Evolutionary conservation across 2,797 vertebrate species (phyloP), one percentile per base, ranked within the genome.

Genomic region (Enteromius treurensis): DNA sequence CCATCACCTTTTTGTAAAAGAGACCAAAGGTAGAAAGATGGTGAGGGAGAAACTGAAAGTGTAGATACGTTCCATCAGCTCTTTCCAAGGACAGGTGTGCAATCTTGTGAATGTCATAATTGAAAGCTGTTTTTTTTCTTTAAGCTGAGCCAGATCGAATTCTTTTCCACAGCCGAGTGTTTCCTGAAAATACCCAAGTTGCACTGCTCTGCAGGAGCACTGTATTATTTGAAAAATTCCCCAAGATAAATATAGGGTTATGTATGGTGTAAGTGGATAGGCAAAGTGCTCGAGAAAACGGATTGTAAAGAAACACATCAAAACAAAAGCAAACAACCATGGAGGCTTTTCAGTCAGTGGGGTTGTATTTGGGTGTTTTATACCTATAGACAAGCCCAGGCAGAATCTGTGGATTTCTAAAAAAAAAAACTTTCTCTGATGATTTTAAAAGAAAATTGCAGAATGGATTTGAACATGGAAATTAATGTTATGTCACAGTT

Each of bases 31-130:
- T 68, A 82, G 40, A 83, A 78, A 71, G 79, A 71, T 70, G 65
- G 67, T 58, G 26, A 62, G 55, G 6, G 29, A 15, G 11, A 78
- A 76, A 78, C 19, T 68, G 73, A 77, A 45, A 78, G 51, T 13
- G 23, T 29, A 26, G 80, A 75, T 60, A 42, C 17, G 19, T 77
- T 82, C 37, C 73, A 77, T 77, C 73, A 29, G 64, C 21, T 60
- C 40, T 62, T 83, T 78, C 67, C 75, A 71, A 71, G 53, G 82
- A 83, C 75, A 78, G 74, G 65, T 83, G 47, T 82, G 82, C 82
- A 83, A 83, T 83, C 82, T 83, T 83, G 64, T 60, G 74, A 78
- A 83, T 83, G 82, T 83, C 75, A 78, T 78, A 83, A 78, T 83
- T 78, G 82, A 83, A 83, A 83, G 75, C 67, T 45, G 67, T 83